phyloP scores from a whole-genome alignment of 2,797 vertebrate species.

The Hemitrygon akajei region DNA sequence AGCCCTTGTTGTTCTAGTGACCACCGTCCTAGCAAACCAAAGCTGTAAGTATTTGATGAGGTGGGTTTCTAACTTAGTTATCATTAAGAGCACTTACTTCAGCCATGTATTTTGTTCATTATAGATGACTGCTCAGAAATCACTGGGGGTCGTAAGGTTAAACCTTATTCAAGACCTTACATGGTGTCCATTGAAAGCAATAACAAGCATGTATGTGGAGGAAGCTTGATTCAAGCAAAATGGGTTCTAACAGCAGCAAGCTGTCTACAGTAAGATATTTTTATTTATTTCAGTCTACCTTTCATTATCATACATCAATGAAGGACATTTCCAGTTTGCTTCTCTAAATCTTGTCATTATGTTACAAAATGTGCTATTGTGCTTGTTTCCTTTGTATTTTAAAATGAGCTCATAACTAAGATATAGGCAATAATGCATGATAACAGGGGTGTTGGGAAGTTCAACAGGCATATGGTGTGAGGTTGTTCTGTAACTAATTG shows the following conservation, averaged over 20 bases:
- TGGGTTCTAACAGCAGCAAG: constrained; percentile 42
- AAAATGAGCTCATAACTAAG: too few species aligned
- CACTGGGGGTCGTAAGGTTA: constrained; percentile 41
- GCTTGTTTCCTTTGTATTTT: neutral
- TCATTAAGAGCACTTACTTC: neutral
- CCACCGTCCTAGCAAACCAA: neutral
- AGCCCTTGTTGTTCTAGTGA: neutral
- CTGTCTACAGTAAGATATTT: neutral
- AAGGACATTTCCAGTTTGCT: neutral
- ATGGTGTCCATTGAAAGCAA: constrained; percentile 41
- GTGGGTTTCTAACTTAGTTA: neutral
- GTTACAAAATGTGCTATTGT: neutral
- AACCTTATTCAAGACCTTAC: constrained; percentile 41
- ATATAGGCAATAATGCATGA: neutral
- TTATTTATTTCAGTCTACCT: neutral
- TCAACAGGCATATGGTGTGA: neutral
- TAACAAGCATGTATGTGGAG: constrained; percentile 40
- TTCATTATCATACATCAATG: neutral
- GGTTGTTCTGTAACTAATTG: neutral
- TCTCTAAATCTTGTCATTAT: neutral
- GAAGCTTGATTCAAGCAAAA: constrained; percentile 40
- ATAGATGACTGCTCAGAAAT: constrained; percentile 41
- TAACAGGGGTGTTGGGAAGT: neutral
- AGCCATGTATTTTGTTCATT: neutral
- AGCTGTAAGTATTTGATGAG: constrained; percentile 19